These are phyloP conservation scores for Heloderma charlesbogerti DNA, from an alignment of 2,113 vertebrate genomes.

Conservation along the genomic window DNA sequence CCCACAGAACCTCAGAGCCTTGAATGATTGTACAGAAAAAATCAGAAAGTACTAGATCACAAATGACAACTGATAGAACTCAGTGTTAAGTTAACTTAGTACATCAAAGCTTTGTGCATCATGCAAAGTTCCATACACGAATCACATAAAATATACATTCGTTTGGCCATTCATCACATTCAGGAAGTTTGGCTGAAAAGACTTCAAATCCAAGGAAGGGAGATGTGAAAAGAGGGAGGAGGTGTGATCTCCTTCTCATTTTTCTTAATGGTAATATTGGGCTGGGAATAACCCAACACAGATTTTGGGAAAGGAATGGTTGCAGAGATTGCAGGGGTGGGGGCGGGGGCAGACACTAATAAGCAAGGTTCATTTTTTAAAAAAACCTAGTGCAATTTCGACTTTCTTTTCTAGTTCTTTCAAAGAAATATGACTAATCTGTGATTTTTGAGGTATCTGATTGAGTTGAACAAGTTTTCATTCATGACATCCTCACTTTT, in stretches of 20 bases:
- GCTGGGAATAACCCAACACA: conserved; percentile 53
- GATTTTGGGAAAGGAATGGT: not conserved
- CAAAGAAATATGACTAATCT: conserved; percentile 60
- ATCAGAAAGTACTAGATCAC: conserved; percentile 75
- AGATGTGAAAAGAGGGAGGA: conserved; percentile 58
- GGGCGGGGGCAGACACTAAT: conserved; percentile 51
- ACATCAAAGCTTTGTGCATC: conserved; percentile 86
- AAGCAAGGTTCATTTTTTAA: conserved; percentile 68
- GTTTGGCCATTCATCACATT: conserved; percentile 82
- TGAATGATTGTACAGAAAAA: conserved; percentile 84
- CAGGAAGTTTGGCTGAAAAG: conserved; percentile 73
- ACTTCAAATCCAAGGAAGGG: conserved; percentile 73
- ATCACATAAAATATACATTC: conserved; percentile 86
- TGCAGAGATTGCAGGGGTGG: too few relatives aligned
- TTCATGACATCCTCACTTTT: conserved; percentile 37
- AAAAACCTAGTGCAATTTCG: conserved; percentile 77
- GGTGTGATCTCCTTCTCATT: not conserved
- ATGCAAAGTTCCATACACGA: conserved; percentile 86
- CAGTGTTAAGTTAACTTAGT: conserved; percentile 82
- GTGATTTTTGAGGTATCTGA: conserved; percentile 71
- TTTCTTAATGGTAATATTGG: conserved; percentile 43
- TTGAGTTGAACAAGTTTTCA: conserved; percentile 57
- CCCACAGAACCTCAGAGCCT: conserved; percentile 76
- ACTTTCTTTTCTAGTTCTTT: conserved; percentile 63
- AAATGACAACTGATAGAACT: conserved; percentile 94